Conservation (phyloP, 2,888 invertebrate genomes). For the Ametastegia equiseti region DNA sequence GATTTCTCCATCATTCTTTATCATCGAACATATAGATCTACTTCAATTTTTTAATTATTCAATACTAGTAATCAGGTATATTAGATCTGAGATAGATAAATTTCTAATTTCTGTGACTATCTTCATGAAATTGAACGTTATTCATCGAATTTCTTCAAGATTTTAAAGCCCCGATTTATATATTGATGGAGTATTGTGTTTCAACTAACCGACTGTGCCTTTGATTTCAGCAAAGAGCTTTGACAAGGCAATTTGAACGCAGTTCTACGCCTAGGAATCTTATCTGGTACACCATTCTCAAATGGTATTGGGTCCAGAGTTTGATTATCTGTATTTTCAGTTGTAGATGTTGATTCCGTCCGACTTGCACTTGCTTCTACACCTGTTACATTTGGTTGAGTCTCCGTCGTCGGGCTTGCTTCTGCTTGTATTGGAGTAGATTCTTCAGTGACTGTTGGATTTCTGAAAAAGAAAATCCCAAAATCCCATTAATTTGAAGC, state of each 20-base stretch:
- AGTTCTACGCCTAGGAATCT: slow-evolving; percentile 55
- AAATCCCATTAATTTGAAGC: neutral
- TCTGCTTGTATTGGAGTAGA: neutral
- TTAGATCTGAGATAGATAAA: too few species aligned
- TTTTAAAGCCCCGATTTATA: neutral
- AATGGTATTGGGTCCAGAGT: slow-evolving; percentile 67
- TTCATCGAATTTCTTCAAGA: slow-evolving; percentile 8
- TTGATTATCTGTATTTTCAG: slow-evolving; percentile 46
- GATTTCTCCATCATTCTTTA: too few species aligned
- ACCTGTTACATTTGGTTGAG: neutral
- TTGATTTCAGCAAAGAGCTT: slow-evolving; percentile 59
- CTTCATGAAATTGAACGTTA: too few species aligned
- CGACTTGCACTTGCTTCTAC: neutral
- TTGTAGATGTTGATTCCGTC: neutral
- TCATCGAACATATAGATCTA: too few species aligned
- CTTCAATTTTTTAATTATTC: too few species aligned
- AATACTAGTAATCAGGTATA: too few species aligned
- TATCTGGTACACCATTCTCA: slow-evolving; percentile 61
- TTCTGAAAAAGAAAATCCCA: neutral
- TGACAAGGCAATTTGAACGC: slow-evolving; percentile 65
- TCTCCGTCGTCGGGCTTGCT: neutral
- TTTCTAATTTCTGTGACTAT: too few species aligned
- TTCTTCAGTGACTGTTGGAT: neutral
- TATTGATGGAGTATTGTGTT: neutral
- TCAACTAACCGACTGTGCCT: slow-evolving; percentile 54